Evolutionary conservation across 2,113 vertebrate genomes (phyloP).

Genomic region (Micronycteris hirsuta): DNA sequence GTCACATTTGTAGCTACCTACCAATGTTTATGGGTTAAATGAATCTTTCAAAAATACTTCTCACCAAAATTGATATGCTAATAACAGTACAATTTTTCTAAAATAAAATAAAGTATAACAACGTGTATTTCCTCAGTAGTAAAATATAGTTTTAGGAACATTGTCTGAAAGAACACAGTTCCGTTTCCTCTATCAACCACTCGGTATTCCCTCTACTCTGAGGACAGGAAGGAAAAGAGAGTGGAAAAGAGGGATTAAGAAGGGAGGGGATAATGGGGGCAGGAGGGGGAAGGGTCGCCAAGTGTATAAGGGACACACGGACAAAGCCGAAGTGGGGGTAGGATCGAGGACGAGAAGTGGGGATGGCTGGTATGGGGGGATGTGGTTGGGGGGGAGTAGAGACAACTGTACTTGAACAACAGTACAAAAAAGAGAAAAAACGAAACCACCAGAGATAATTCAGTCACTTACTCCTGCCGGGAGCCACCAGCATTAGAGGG

Average conservation of each 20-base stretch:
- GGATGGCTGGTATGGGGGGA: too few relatives aligned
- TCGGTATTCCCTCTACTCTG: neutral
- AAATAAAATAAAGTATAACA: neutral
- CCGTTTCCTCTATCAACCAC: neutral
- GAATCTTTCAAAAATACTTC: neutral
- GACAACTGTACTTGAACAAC: too few relatives aligned
- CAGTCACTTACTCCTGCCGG: neutral
- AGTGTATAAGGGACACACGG: too few relatives aligned
- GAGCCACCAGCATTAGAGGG: too few relatives aligned
- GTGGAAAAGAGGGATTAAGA: neutral
- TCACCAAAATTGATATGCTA: neutral
- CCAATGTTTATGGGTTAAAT: neutral
- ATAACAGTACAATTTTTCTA: neutral
- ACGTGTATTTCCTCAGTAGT: neutral
- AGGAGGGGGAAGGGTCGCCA: too few relatives aligned
- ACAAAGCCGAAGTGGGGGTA: too few relatives aligned
- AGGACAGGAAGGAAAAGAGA: neutral
- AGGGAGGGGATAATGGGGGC: too few relatives aligned
- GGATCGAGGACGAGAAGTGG: too few relatives aligned
- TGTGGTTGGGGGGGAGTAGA: too few relatives aligned
- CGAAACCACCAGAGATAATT: neutral
- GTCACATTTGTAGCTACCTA: neutral
- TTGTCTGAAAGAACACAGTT: neutral
- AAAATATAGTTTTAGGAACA: neutral
- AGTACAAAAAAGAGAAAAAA: too few relatives aligned